These are phyloP conservation scores for Podargus strigoides DNA, from an alignment of 2,797 vertebrate species.

Conservation along the genomic window DNA sequence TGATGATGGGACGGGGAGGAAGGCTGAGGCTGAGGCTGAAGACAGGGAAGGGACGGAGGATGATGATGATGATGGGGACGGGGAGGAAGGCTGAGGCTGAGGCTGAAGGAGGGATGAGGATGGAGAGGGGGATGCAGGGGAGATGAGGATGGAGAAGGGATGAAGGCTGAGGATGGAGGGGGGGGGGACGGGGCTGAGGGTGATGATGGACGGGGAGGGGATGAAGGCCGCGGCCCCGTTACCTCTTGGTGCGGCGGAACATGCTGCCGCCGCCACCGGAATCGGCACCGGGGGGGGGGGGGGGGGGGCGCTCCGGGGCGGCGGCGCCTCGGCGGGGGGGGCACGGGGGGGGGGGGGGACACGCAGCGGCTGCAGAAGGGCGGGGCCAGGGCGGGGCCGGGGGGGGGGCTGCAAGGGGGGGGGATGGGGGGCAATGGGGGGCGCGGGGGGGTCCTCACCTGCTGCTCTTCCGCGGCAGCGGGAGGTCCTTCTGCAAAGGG, in stretches of 20 bases:
- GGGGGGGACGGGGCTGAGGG: too few species aligned
- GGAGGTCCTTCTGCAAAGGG: constrained; percentile 86
- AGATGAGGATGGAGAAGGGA: neutral
- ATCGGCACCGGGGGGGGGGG: neutral
- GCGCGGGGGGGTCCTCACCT: constrained; percentile 70
- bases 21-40: neutral
- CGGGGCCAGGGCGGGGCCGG: constrained; percentile 71
- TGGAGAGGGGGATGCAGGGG: too few species aligned
- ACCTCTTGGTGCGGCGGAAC: constrained; percentile 93
- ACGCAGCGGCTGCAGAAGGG: constrained; percentile 61
- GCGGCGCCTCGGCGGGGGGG: neutral
- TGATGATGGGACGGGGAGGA: neutral
- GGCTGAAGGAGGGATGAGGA: neutral
- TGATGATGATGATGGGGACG: neutral
- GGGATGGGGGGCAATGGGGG: neutral
- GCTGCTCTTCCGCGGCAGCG: constrained; percentile 86
- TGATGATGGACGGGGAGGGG: neutral
- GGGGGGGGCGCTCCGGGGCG: neutral
- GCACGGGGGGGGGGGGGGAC: neutral
- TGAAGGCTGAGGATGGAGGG: too few species aligned
- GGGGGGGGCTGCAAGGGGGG: constrained; percentile 1
- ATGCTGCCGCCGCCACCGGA: constrained; percentile 74
- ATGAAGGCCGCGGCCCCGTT: neutral
- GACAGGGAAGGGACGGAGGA: too few species aligned
- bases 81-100: neutral